These are phyloP conservation scores for Nettapus auritus DNA, from an alignment of 2,113 vertebrate genomes.

Conservation along the genomic window DNA sequence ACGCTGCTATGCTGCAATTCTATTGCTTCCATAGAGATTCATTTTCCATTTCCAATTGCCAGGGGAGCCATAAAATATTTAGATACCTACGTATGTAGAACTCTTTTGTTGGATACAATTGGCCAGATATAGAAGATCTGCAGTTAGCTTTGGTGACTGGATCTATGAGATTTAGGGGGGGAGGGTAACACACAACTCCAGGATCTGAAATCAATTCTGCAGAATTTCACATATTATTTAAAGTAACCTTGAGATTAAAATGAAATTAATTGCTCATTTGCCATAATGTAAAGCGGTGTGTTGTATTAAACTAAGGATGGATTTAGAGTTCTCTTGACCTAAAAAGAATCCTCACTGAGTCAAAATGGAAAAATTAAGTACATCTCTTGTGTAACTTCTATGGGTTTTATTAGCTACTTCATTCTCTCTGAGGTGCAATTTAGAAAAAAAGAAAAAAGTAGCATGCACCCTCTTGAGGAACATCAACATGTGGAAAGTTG, in stretches of 20 bases:
- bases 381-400: neutral
- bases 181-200: neutral
- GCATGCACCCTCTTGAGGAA: neutral
- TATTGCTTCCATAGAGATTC: slow-evolving; percentile 36
- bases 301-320: neutral
- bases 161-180: neutral
- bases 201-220: neutral
- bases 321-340: neutral
- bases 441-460: neutral
- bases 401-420: neutral
- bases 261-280: neutral
- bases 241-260: neutral
- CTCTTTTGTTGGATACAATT: slow-evolving; percentile 20
- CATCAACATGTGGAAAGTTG: neutral
- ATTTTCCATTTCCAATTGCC: slow-evolving; percentile 44
- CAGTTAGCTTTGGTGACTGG: neutral
- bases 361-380: neutral
- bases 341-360: neutral
- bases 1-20: neutral
- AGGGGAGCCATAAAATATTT: slow-evolving; percentile 29
- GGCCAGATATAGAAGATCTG: slow-evolving; percentile 8
- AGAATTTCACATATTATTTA: neutral
- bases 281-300: neutral
- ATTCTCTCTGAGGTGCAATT: neutral
- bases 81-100: neutral